A percentile compares a stretch with the other conserved stretches of the same genome.
These are phyloP conservation scores for Whitmania pigra DNA, from an alignment of 1,140 invertebrate genomes.

Conservation along the genomic window DNA sequence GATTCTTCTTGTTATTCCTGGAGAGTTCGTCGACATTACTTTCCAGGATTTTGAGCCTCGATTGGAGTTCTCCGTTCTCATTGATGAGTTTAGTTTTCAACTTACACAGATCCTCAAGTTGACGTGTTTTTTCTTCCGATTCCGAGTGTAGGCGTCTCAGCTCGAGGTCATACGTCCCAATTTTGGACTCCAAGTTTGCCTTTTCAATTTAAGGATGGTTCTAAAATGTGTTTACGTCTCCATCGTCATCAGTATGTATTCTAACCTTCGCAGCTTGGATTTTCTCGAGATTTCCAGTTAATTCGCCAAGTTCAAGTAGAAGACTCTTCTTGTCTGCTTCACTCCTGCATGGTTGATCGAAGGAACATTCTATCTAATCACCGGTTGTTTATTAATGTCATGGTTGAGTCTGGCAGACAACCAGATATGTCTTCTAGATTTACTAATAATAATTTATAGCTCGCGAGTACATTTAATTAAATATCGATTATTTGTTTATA, in stretches of 20 bases:
- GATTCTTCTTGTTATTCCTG: background rate
- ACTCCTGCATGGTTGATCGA: background rate
- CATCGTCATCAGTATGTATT: background rate
- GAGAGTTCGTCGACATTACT: background rate
- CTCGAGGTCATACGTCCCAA: background rate
- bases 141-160: background rate
- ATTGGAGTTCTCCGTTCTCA: conserved; percentile 4
- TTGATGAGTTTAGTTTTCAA: conserved; percentile 1
- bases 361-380: background rate
- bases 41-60: background rate
- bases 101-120: background rate
- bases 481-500: too few relatives aligned
- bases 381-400: too few relatives aligned
- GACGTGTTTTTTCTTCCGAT: background rate
- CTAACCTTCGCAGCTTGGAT: background rate
- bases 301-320: background rate
- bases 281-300: background rate
- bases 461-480: too few relatives aligned
- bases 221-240: background rate
- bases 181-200: background rate
- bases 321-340: background rate
- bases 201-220: background rate
- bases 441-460: too few relatives aligned
- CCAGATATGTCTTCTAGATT: too few relatives aligned
- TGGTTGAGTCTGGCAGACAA: too few relatives aligned